Evolutionary conservation across 2,888 invertebrate genomes (phyloP).

Genomic region (Cantharis lateralis): DNA sequence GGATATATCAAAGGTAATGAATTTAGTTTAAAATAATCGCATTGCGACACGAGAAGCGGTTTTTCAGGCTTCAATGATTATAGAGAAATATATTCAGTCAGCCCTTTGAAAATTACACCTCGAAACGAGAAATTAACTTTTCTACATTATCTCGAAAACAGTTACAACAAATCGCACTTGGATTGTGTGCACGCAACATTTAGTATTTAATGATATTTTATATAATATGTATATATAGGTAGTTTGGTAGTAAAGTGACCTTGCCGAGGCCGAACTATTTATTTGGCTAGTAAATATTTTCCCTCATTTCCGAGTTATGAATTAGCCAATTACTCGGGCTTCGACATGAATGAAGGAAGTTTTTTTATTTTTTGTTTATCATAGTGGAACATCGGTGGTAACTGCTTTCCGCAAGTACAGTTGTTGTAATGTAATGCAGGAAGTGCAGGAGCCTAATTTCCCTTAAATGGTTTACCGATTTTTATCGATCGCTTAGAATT

Average conservation of each 20-base stretch:
- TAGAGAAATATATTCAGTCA: too few species aligned
- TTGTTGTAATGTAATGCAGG: background rate
- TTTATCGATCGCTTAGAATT: background rate
- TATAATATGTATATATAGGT: too few species aligned
- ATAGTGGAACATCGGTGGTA: background rate
- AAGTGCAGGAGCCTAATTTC: background rate
- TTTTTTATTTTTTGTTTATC: background rate
- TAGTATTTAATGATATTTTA: background rate
- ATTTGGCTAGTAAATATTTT: background rate
- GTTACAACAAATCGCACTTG: background rate
- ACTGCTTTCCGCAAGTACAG: too few species aligned
- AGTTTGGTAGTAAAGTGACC: background rate
- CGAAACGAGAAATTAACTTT: background rate
- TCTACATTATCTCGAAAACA: background rate
- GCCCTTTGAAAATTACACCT: background rate
- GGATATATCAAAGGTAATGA: constrained; percentile 83
- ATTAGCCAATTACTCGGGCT: background rate
- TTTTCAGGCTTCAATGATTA: background rate
- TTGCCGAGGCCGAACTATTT: background rate
- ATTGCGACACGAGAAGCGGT: background rate
- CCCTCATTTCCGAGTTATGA: background rate
- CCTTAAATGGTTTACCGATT: background rate
- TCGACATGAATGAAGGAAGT: background rate
- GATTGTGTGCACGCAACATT: background rate
- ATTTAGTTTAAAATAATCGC: background rate